Evolutionary conservation across 64 coral and sea anemone genomes (phyloP), one percentile per base, ranked within the genome.

Genomic region (Actinia equina): DNA sequence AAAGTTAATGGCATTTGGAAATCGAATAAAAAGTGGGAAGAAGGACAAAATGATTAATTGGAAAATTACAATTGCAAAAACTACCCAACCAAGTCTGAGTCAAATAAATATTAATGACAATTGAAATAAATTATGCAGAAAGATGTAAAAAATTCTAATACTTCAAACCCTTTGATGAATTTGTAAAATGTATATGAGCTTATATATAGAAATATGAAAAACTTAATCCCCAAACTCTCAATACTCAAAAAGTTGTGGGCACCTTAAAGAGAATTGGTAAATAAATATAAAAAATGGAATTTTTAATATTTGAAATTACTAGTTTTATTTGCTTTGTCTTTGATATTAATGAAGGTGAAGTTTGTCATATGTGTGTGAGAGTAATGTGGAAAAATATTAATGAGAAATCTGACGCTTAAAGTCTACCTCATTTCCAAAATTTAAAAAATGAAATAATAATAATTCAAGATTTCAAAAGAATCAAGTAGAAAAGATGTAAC

Each of bases 281-380:
- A 74, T 74, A 14, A 74, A 74, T 41, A 74, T 74, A 27, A 30
- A 25, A 74, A 74, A 74, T 74, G 26, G 69, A 37, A 74, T 30
- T 74, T 41, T 30, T 14, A 74, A 74, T 74, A 74, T 41, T 13
- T 74, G 26, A 74, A 74, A 74, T 74, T 74, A 74, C 69, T 74
- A 11, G 69, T 14, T 30, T 7, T 74, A 41, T 74, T 74, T 41
- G 12, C 69, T 13, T 15, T 74, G 69, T 41, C 7, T 74, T 74
- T 22, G n/a, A 74, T 13, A 74, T 74, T 74, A 41, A 74, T 74
- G 3, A 71, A 71, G 25, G 22, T 8, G 22, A 71, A 71, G 69
- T 74, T 15, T 11, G n/a, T 12, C 15, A 7, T 23, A 22, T 49
- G 46, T 8, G 46, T 49, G 46, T 49, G 46, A 6, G 4, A 8